A percentile compares a stretch with the other conserved stretches of the same genome.
These are phyloP conservation scores for Heterotis niloticus DNA, from an alignment of 2,113 vertebrate genomes.

Conservation along the genomic window DNA sequence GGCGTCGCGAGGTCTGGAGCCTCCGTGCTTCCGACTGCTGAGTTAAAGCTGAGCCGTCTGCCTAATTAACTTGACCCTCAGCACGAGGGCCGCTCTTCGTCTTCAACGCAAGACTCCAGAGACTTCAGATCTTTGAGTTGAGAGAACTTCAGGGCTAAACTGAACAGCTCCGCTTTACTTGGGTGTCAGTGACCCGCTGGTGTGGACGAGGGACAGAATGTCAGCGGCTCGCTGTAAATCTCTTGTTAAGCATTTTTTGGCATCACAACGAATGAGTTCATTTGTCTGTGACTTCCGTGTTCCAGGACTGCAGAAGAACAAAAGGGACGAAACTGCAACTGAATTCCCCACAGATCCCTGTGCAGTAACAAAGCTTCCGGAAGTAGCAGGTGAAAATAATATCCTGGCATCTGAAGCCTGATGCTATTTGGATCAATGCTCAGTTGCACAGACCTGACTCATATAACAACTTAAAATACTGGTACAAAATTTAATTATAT, in stretches of 20 bases:
- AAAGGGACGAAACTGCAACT: too few relatives aligned
- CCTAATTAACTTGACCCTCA: background rate
- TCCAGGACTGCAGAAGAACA: background rate
- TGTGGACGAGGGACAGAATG: background rate
- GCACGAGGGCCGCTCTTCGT: background rate
- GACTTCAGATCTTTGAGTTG: background rate
- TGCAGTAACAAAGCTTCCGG: background rate
- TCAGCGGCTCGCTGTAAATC: background rate
- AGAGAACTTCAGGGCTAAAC: background rate
- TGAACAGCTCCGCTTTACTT: background rate
- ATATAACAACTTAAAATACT: conserved; percentile 12
- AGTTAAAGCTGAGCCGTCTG: background rate
- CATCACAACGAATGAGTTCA: background rate
- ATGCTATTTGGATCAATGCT: conserved; percentile 3
- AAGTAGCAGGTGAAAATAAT: conserved; percentile 17
- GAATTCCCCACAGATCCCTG: background rate
- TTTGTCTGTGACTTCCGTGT: background rate
- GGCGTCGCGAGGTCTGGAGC: background rate
- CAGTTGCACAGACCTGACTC: conserved; percentile 3
- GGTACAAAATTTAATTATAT: conserved; percentile 4
- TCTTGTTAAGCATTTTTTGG: background rate
- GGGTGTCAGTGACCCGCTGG: background rate
- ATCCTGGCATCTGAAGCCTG: background rate
- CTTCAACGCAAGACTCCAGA: background rate
- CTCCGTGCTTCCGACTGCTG: background rate